These are phyloP conservation scores for Aplysia californica DNA, from an alignment of 1,140 invertebrate species.

Conservation along the genomic window DNA sequence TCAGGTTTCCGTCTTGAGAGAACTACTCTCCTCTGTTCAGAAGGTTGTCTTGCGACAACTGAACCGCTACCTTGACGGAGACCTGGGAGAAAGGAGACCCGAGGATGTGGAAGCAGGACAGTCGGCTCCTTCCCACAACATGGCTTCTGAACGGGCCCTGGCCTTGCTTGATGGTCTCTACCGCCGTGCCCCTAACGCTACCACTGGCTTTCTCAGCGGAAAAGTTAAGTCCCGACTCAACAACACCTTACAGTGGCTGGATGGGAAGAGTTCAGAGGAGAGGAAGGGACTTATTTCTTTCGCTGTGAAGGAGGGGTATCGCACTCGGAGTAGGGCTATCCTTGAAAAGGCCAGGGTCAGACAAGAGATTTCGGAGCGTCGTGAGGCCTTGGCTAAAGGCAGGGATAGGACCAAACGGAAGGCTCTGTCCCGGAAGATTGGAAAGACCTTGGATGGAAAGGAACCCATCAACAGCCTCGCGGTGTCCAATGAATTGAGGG, in stretches of 20 bases:
- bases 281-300: not conserved
- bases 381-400: not conserved
- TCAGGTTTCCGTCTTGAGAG: too few species aligned
- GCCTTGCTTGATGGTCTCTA: not conserved
- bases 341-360: not conserved
- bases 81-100: not conserved
- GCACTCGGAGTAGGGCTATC: not conserved
- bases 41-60: too few species aligned
- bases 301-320: not conserved
- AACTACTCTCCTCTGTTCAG: too few species aligned
- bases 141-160: not conserved
- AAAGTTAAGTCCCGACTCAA: not conserved
- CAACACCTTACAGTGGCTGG: not conserved
- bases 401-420: not conserved
- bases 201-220: not conserved
- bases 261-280: not conserved
- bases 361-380: not conserved
- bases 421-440: not conserved
- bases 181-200: not conserved
- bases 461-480: not conserved
- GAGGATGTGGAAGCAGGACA: not conserved
- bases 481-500: too few species aligned
- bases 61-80: too few species aligned
- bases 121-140: conserved; percentile 4
- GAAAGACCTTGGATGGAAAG: not conserved